Conservation (phyloP, 1,140 invertebrate genomes). For the Aphelenchoides fujianensis region DNA sequence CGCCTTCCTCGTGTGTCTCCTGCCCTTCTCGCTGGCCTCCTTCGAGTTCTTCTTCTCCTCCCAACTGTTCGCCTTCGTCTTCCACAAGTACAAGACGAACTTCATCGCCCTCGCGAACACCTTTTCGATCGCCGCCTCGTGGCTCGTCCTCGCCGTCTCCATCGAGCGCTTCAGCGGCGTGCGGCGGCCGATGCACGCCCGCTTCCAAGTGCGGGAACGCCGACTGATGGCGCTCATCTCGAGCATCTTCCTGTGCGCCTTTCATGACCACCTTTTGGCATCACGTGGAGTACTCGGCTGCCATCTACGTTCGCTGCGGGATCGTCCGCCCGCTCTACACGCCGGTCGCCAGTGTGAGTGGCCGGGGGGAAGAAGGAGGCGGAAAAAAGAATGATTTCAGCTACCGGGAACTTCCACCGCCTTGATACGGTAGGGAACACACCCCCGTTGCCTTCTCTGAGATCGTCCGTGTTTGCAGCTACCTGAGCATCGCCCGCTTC, state of each 20-base stretch:
- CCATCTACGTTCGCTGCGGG: conserved; percentile 30
- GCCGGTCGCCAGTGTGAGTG: not conserved
- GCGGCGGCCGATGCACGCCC: conserved; percentile 53
- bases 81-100: conserved; percentile 45
- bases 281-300: conserved; percentile 50
- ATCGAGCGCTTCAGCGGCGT: conserved; percentile 53
- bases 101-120: conserved; percentile 49
- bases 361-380: not conserved
- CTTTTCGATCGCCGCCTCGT: conserved; percentile 53
- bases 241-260: conserved; percentile 37
- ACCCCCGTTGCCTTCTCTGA: conserved; percentile 6
- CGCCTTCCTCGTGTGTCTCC: conserved; percentile 51
- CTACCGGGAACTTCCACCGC: not conserved
- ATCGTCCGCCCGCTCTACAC: conserved; percentile 12
- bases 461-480: conserved; percentile 13
- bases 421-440: not conserved
- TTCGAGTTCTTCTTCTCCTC: conserved; percentile 51
- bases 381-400: not conserved
- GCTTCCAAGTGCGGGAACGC: conserved; percentile 44
- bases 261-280: conserved; percentile 49
- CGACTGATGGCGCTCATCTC: conserved; percentile 36
- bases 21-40: conserved; percentile 49
- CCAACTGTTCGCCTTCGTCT: conserved; percentile 34
- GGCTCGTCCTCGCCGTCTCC: conserved; percentile 54
- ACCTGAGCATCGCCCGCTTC: conserved; percentile 29